phyloP scores from a whole-genome alignment of 2,113 vertebrate genomes.

The Alces alces region DNA sequence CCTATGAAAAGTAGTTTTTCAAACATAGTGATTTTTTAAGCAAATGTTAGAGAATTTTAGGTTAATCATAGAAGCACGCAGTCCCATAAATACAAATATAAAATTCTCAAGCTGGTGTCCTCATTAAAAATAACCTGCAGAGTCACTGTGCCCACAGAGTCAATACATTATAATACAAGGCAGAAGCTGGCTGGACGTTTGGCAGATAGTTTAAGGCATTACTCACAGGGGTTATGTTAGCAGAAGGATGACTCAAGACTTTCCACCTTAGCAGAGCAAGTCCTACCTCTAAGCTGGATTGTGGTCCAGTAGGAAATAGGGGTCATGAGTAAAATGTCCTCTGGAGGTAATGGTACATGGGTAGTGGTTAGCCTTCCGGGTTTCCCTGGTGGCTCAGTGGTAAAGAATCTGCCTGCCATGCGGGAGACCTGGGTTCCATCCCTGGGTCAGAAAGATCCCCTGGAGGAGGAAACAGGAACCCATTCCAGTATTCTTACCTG shows the following conservation, averaged over 20 bases:
- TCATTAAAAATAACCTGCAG: background rate
- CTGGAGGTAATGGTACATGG: rapidly evolving
- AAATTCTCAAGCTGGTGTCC: background rate
- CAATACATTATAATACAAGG: rapidly evolving
- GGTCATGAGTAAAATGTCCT: background rate
- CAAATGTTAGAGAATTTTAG: background rate
- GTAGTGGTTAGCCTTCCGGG: background rate
- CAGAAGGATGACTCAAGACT: background rate
- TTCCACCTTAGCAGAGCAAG: background rate
- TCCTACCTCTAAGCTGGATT: background rate
- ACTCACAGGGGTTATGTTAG: background rate
- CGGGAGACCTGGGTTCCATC: background rate
- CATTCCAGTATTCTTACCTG: background rate
- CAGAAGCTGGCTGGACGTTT: no score
- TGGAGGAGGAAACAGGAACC: background rate
- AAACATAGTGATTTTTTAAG: background rate
- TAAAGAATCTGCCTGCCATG: background rate
- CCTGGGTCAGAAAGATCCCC: background rate
- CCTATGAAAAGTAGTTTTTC: background rate
- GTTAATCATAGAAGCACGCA: background rate
- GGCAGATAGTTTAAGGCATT: background rate
- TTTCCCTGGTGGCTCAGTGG: background rate
- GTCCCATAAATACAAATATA: background rate
- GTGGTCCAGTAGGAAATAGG: background rate
- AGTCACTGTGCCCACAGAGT: background rate